Evolutionary conservation across 2,888 invertebrate species (phyloP), one percentile per base, ranked within the genome.

Genomic region (Craniophora ligustri): DNA sequence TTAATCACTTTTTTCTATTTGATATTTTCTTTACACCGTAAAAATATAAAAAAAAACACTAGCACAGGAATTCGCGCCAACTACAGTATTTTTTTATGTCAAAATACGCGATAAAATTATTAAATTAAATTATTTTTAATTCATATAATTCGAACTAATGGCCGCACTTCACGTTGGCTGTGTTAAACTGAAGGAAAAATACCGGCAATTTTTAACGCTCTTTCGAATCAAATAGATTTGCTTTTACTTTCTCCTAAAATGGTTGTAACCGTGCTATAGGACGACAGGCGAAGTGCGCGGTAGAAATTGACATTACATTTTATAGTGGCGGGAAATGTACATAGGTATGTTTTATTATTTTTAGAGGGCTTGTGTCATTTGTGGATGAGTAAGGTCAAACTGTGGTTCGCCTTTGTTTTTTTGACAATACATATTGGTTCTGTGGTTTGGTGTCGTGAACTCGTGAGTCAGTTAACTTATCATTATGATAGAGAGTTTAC

Each of bases 191-290:
- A 58, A 67, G 44, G 26, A 63, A 72, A n/a, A 76, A 66, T 63
- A 48, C 56, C 26, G 51, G 48, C 74, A 67, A 75, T 72, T 78
- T 75, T 75, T 72, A 66, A 78, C 77, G 78, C 75, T 82, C 80
- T 84, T 82, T 67, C 81, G 76, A 79, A 77, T 79, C 75, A 62
- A 75, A 68, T 72, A 75, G 84, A 85, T 82, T 82, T 76, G 72
- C 68, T 78, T 62, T 70, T 72, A 84, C 88, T 88, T 88, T 88
- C 88, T 79, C 86, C 78, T 77, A 82, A 85, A 85, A 80, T 76
- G 64, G 64, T 72, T 26, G 48, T 53, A 34, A 41, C 57, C 51
- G 53, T 82, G 10, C 10, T 10, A 23, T 23, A 77, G 70, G 72
- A 72, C 63, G 57, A 64, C 58, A 47, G 40, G 35, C 10, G 10